phyloP scores from a whole-genome alignment of 2,113 vertebrate species.

The Acrocephalus kingi region DNA sequence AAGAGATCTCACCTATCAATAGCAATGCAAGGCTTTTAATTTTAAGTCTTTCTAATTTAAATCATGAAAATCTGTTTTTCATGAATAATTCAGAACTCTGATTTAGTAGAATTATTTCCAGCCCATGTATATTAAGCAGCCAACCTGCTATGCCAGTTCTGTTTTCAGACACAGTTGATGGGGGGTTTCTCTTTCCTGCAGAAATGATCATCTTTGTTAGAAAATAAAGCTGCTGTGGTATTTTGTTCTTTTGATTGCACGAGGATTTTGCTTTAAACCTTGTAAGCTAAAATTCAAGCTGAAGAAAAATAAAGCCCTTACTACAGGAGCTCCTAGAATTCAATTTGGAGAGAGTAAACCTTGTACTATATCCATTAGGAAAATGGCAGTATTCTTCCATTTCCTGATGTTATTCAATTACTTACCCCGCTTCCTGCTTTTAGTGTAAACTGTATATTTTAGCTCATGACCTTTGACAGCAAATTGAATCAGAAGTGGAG shows the following conservation, averaged over 20 bases:
- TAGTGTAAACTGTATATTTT: slow-evolving; percentile 72
- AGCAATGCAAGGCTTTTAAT: slow-evolving; percentile 1
- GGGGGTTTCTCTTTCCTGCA: slow-evolving; percentile 27
- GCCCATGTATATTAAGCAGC: slow-evolving; percentile 62
- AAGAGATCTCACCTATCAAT: slow-evolving; percentile 39
- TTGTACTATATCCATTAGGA: slow-evolving; percentile 70
- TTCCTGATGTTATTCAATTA: slow-evolving; percentile 73
- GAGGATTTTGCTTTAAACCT: slow-evolving; percentile 44
- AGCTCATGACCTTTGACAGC: slow-evolving; percentile 67
- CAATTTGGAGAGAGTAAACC: slow-evolving; percentile 70
- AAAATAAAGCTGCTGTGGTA: slow-evolving; percentile 52
- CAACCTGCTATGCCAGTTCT: slow-evolving; percentile 37
- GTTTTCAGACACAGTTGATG: slow-evolving; percentile 15
- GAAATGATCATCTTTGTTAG: slow-evolving; percentile 53
- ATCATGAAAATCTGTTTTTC: slow-evolving; percentile 60
- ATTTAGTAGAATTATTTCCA: slow-evolving; percentile 63
- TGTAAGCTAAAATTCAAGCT: slow-evolving; percentile 32
- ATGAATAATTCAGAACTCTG: slow-evolving; percentile 65
- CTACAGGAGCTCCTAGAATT: slow-evolving; percentile 64
- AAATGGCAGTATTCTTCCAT: slow-evolving; percentile 68
- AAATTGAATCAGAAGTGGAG: slow-evolving; percentile 61
- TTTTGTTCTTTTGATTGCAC: slow-evolving; percentile 51
- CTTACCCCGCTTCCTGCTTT: slow-evolving; percentile 54
- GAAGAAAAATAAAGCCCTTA: slow-evolving; percentile 56
- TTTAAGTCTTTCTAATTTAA: slow-evolving; percentile 64